phyloP scores from a whole-genome alignment of 2,113 vertebrate genomes.

The Antechinus stuartii region DNA sequence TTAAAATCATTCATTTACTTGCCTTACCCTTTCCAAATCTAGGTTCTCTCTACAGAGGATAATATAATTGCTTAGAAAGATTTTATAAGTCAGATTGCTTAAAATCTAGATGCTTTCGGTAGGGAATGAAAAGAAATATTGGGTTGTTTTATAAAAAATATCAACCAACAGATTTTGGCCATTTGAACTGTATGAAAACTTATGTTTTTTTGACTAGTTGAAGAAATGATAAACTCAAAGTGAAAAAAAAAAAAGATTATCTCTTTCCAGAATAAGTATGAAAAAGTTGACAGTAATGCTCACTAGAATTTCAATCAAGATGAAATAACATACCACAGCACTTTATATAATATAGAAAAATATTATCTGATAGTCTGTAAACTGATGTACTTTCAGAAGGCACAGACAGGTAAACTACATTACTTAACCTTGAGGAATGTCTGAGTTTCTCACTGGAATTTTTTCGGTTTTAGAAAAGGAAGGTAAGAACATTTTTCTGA shows the following conservation, averaged over 20 bases:
- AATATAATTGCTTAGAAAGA: background rate
- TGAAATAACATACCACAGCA: background rate
- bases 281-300: background rate
- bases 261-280: background rate
- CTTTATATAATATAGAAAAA: background rate
- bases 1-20: background rate
- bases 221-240: background rate
- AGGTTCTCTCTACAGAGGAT: background rate
- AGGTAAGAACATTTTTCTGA: background rate
- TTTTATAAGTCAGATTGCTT: background rate
- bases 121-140: background rate
- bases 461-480: background rate
- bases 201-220: background rate
- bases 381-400: constrained; percentile 22
- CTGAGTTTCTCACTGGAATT: constrained; percentile 24
- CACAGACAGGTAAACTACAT: background rate
- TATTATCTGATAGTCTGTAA: background rate
- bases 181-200: background rate
- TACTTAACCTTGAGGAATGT: background rate
- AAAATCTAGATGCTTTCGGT: background rate
- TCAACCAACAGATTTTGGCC: background rate
- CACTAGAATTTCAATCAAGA: background rate
- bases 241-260: background rate
- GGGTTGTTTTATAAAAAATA: background rate
- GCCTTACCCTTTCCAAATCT: background rate